phyloP scores from a whole-genome alignment of 2,797 vertebrate genomes.

The Crax fasciolata region DNA sequence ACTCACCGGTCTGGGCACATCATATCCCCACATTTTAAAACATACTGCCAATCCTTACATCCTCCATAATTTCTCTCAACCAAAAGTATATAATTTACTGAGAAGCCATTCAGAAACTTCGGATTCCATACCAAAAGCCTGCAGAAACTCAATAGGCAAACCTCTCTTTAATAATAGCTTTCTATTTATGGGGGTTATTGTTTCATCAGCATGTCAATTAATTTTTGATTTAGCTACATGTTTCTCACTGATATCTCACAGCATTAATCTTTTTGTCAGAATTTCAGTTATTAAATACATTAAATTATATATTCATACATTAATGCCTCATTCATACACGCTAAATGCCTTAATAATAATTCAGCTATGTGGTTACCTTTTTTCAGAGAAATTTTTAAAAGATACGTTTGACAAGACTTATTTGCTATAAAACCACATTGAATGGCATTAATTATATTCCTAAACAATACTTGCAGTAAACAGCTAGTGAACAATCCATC shows the following conservation, averaged over 20 bases:
- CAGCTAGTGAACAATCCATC: constrained; percentile 32
- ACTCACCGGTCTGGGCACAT: background rate
- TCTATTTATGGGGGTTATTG: background rate
- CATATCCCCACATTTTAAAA: background rate
- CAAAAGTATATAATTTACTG: background rate
- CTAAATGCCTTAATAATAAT: constrained; percentile 19
- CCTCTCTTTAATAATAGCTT: background rate
- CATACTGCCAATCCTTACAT: background rate
- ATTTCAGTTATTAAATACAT: constrained; percentile 36
- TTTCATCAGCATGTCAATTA: constrained; percentile 4
- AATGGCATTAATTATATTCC: constrained; percentile 55
- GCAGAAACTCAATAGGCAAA: background rate
- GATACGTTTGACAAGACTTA: constrained; percentile 13
- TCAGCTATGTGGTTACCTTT: background rate
- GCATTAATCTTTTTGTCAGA: constrained; percentile 48
- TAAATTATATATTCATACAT: constrained; percentile 7
- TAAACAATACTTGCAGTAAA: constrained; percentile 49
- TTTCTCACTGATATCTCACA: constrained; percentile 20
- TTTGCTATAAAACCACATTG: background rate
- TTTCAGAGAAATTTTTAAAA: constrained; percentile 1
- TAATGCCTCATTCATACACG: background rate
- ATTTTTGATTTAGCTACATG: constrained; percentile 28
- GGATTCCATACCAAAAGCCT: background rate
- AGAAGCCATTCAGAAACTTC: background rate
- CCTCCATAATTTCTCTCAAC: background rate